These are phyloP conservation scores for Nyctalus aviator DNA, from an alignment of 2,797 vertebrate species.

Conservation along the genomic window DNA sequence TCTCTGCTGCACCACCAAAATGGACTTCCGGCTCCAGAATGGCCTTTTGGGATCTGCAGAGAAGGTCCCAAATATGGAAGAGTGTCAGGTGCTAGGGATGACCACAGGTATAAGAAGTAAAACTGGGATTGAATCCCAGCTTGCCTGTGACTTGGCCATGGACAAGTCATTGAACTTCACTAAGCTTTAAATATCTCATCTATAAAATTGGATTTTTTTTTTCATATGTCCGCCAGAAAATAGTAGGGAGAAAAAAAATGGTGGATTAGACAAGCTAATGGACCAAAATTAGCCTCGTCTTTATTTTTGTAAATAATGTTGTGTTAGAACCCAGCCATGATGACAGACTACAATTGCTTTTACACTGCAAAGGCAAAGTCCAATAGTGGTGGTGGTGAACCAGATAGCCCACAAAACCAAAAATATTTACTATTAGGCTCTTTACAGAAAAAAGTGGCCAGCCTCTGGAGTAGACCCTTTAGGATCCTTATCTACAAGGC, in stretches of 20 bases:
- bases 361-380: not conserved
- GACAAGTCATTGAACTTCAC: not conserved
- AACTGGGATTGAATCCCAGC: not conserved
- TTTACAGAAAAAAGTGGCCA: not conserved
- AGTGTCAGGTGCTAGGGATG: not conserved
- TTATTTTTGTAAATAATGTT: slow-evolving; percentile 28
- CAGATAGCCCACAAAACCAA: not conserved
- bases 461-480: not conserved
- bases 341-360: not conserved
- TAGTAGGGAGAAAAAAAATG: not conserved
- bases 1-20: not conserved
- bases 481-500: not conserved
- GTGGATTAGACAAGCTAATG: not conserved
- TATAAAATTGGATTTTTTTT: slow-evolving; percentile 58
- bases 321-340: not conserved
- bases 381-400: not conserved
- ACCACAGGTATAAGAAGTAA: not conserved
- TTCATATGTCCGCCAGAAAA: not conserved
- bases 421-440: not conserved
- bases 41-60: not conserved
- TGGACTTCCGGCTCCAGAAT: not conserved
- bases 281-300: not conserved
- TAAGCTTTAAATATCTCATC: not conserved
- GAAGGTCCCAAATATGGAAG: not conserved
- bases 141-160: not conserved